Evolutionary conservation across 2,797 vertebrate species (phyloP).

Genomic region (Enteromius paludinosus): DNA sequence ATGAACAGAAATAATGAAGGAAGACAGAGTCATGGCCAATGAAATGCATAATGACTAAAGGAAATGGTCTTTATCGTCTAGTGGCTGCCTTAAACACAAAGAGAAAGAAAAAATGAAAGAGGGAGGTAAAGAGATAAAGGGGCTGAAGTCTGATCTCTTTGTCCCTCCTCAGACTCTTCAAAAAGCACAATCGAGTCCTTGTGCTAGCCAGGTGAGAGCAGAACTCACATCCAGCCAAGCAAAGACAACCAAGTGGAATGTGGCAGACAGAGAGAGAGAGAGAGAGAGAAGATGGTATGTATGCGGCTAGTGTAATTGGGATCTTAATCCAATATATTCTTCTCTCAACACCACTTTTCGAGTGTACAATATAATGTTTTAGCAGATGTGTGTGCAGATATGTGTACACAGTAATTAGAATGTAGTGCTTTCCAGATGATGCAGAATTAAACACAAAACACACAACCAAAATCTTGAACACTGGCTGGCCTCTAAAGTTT

Average conservation of each 20-base stretch:
- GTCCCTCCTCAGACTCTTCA: slow-evolving; percentile 12
- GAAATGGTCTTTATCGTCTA: slow-evolving; percentile 65
- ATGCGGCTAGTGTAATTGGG: background rate
- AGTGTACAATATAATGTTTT: background rate
- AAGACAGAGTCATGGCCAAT: slow-evolving; percentile 70
- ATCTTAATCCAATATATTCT: background rate
- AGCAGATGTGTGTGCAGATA: background rate
- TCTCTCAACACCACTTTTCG: background rate
- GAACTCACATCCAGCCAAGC: slow-evolving; percentile 59
- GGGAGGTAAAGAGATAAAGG: slow-evolving; percentile 39
- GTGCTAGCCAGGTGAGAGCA: slow-evolving; percentile 56
- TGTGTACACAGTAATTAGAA: background rate
- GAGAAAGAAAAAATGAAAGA: slow-evolving; percentile 58
- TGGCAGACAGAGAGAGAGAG: background rate
- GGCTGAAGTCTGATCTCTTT: slow-evolving; percentile 10
- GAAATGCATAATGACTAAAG: slow-evolving; percentile 74
- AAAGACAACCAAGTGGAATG: slow-evolving; percentile 43
- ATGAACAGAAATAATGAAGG: slow-evolving; percentile 52
- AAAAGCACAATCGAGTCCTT: slow-evolving; percentile 55
- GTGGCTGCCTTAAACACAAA: slow-evolving; percentile 29
- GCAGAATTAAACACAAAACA: background rate
- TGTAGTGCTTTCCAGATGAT: background rate
- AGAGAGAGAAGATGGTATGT: background rate
- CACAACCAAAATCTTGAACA: background rate
- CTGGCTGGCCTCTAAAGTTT: background rate